Evolutionary conservation across 2,797 vertebrate genomes (phyloP).

Genomic region (Caiman crocodilus): DNA sequence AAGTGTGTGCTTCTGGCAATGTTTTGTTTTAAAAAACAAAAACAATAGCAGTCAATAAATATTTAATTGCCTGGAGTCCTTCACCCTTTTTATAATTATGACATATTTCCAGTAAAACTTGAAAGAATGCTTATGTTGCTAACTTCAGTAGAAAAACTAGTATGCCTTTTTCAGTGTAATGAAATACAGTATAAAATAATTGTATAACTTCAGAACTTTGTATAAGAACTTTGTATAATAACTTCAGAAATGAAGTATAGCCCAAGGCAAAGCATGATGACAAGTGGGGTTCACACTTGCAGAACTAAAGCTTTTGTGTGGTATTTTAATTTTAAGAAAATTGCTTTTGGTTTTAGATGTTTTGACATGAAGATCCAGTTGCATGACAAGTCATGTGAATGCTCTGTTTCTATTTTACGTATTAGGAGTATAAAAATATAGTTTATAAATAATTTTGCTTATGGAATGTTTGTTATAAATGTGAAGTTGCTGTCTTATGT

Average conservation of each 20-base stretch:
- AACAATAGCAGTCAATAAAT: neutral
- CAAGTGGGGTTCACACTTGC: neutral
- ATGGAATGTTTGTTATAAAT: neutral
- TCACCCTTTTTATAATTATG: neutral
- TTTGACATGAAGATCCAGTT: neutral
- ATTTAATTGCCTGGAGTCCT: neutral
- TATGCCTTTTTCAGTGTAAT: neutral
- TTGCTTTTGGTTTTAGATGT: neutral
- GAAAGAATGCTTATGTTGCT: neutral
- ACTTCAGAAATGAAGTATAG: neutral
- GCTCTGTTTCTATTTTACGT: neutral
- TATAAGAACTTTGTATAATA: no score
- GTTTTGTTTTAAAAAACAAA: neutral
- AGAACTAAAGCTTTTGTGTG: neutral
- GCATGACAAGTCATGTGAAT: neutral
- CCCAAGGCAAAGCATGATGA: neutral
- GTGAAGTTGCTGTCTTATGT: neutral
- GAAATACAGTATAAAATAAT: neutral
- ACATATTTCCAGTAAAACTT: neutral
- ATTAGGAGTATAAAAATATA: neutral
- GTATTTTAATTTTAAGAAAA: neutral
- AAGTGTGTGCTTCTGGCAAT: neutral
- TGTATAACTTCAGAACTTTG: no score
- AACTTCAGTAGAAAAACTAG: neutral
- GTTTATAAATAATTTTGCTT: constrained; percentile 5